A percentile compares a stretch with the other conserved stretches of the same genome.
Conservation (phyloP, 1,140 invertebrate species). For the Tribolium madens region DNA sequence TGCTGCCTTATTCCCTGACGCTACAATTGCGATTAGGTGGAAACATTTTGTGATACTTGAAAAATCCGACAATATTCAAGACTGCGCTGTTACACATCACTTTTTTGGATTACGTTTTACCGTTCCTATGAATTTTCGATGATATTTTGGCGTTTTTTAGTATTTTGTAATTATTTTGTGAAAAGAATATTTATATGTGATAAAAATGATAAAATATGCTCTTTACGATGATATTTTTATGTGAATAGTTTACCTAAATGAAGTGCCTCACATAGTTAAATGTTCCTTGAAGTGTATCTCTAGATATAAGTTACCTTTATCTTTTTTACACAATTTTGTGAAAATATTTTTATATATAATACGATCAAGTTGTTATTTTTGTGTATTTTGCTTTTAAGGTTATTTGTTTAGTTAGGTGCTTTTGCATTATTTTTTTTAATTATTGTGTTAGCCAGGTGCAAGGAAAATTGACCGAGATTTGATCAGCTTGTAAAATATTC, state of each 20-base stretch:
- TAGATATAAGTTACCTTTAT: conserved; percentile 57
- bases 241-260: conserved; percentile 55
- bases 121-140: conserved; percentile 35
- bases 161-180: conserved; percentile 40
- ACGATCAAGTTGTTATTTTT: conserved; percentile 19
- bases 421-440: conserved; percentile 27
- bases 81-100: conserved; percentile 41
- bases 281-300: conserved; percentile 55
- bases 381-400: conserved; percentile 32
- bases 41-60: conserved; percentile 36
- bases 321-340: conserved; percentile 42
- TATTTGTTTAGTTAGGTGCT: conserved; percentile 39
- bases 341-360: conserved; percentile 41
- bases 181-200: conserved; percentile 42
- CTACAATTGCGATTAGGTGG: neutral
- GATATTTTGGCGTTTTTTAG: conserved; percentile 35
- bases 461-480: neutral
- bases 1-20: conserved; percentile 32
- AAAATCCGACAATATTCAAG: conserved; percentile 46
- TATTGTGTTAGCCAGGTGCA: conserved; percentile 29
- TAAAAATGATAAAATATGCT: conserved; percentile 41
- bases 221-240: conserved; percentile 55
- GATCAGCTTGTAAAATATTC: neutral
- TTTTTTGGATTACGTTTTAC: conserved; percentile 36
- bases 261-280: conserved; percentile 58